A percentile compares a stretch with the other conserved stretches of the same genome.
phyloP scores from a whole-genome alignment of 2,888 invertebrate genomes.

The Dyspetes luteomarginatus region DNA sequence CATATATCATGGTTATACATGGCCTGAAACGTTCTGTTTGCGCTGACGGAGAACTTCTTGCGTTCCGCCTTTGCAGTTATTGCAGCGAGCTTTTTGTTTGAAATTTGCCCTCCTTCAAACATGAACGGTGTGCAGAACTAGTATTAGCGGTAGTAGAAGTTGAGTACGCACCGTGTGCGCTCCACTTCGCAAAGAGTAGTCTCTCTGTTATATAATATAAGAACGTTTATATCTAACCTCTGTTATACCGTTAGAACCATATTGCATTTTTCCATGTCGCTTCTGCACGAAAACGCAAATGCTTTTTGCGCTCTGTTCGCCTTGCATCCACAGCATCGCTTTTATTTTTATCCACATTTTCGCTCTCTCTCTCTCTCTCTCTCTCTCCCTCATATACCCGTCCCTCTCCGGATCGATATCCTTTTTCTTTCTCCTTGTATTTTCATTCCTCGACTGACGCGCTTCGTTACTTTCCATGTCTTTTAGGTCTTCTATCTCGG shows the following conservation, averaged over 20 bases:
- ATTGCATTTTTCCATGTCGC: conserved; percentile 55
- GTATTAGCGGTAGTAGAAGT: conserved; percentile 4
- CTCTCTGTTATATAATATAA: too few relatives aligned
- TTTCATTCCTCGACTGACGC: neutral
- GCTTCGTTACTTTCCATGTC: neutral
- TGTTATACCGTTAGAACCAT: conserved; percentile 40
- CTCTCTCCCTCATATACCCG: neutral
- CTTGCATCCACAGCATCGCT: neutral
- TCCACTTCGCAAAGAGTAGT: too few relatives aligned
- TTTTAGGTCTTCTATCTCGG: neutral
- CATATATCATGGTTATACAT: neutral
- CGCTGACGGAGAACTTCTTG: conserved; percentile 50
- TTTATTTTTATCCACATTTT: neutral
- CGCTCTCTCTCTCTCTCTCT: neutral
- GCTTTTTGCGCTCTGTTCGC: neutral
- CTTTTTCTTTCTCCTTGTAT: conserved; percentile 7
- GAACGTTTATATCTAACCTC: neutral
- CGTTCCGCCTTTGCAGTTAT: conserved; percentile 59
- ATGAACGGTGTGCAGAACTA: too few relatives aligned
- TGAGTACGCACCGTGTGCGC: conserved; percentile 26
- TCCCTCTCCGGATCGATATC: conserved; percentile 16
- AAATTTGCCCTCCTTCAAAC: too few relatives aligned
- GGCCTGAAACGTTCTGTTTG: conserved; percentile 37
- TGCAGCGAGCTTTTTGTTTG: conserved; percentile 53
- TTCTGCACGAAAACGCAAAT: conserved; percentile 2